These are phyloP conservation scores for Ophioderma brevispina DNA, from an alignment of 35 echinoderm and acorn worm genomes.

Conservation along the genomic window DNA sequence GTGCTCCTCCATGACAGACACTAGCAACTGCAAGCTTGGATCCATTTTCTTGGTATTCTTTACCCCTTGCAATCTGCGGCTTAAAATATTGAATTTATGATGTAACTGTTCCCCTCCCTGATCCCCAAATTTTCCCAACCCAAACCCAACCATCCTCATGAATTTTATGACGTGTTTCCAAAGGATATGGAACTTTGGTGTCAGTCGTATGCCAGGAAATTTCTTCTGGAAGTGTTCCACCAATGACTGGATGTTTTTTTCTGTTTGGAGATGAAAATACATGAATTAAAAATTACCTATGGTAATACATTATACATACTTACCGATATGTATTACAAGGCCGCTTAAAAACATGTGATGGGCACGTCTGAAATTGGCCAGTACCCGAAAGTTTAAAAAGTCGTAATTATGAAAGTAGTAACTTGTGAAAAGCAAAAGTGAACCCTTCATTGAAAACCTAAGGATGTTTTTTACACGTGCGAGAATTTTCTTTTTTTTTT, in stretches of 20 bases:
- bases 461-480: no score
- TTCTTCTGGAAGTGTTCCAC: background rate
- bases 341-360: no score
- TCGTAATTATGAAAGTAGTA: no score
- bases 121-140: background rate
- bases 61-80: background rate
- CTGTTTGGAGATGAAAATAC: background rate
- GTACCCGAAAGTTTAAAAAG: no score
- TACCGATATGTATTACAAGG: no score
- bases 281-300: no score
- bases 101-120: background rate
- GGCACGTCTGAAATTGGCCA: no score
- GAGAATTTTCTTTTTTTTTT: no score
- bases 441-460: no score
- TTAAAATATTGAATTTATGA: background rate
- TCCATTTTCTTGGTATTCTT: background rate
- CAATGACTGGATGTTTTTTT: background rate
- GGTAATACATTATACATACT: no score
- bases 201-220: background rate
- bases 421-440: no score
- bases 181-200: background rate
- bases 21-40: background rate
- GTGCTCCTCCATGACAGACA: background rate
- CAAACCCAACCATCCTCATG: background rate
- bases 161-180: background rate